Base-by-base conservation (phyloP, 2,113 vertebrate species). In the Chaetodon auriga region DNA sequence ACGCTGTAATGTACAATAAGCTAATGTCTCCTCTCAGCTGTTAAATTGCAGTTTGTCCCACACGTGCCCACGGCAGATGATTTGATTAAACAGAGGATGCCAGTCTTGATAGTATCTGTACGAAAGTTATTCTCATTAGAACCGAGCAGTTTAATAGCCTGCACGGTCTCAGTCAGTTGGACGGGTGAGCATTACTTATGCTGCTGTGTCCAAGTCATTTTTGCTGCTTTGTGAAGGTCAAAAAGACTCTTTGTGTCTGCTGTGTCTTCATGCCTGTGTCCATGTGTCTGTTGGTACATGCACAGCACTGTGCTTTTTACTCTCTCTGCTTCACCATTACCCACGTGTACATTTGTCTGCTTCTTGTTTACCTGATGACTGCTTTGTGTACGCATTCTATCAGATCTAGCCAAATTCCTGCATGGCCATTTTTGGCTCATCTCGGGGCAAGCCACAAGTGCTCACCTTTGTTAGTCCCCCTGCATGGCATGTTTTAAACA, bases 401-500 rank as follows among this genome's bases (percentile, higher is more conserved):
- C 63, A 63, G 68, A 80, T 85, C 85, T 21, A 69, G 71, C 41
- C 82, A 88, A 70, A 92, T 91, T 94, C 90, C 89, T 93, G 60
- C 75, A 88, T 90, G 90, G 90, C 88, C 89, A 79, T 90, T 94
- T 94, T 88, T 82, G 82, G 51, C 85, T 86, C 81, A 53, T 86
- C 82, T 65, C 16, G 69, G 89, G 86, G 72, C 46, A 57, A 85
- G 86, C 87, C 89, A 89, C 90, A 93, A 91, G 88, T 85, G 87
- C 93, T 93, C 94, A 95, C 95, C 95, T 95, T 95, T 95, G 93
- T 95, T 93, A 94, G 92, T 94, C 85, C 82, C 93, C 84, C 83
- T 81, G 90, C 89, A 87, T 76, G 85, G 79, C 80, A 95, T 96
- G 93, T 94, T 95, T 96, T 91, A 96, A 95, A 95, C 94, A 96